Base-by-base conservation (phyloP, 2,888 invertebrate genomes). In the Kryphioiulus occultus region DNA sequence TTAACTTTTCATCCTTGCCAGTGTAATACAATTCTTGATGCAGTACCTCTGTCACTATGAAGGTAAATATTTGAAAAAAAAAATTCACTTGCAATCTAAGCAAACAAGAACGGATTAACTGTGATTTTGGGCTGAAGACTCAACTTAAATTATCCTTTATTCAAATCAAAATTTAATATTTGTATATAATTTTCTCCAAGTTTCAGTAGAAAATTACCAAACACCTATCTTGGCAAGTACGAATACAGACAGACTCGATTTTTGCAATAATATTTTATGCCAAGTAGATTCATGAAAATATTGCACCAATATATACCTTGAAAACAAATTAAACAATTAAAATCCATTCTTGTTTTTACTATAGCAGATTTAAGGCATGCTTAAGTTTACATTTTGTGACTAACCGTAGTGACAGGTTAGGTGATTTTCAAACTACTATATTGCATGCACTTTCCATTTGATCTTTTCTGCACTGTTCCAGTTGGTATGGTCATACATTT, bases 1-100 rank as follows among this genome's bases (percentile, higher is more conserved):
- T 35, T 83, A 83, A 83, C 35, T 35, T 35, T 83, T 83, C 83
- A 30, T 83, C 30, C 83, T 83, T 83, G 35, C 83, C 83, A 83
- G 83, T 83, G n/a, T n/a, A 53, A 53, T 53, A n/a, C 53, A n/a
- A n/a, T 83, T 83, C 83, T 35, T 35, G 30, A 83, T 15, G 83
- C 83, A 83, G 83, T 83, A 30, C 83, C 83, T 83, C 83, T 83
- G 83, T 83, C 83, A 83, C 83, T 53, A 83, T 83, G 83, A 83
- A 83, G 83, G 83, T 83, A 83, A 83, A 19, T 83, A 83, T 83
- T 83, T 15, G 53, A 0, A n/a, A 53, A n/a, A 0, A n/a, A 53
- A n/a, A n/a, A n/a, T 53, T 12, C 53, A 10, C 44, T 12, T 15
- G 15, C 9, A 9, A 44, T 12, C 9, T 44, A 15, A 53, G 19